Evolutionary conservation across 2,797 vertebrate species (phyloP), one percentile per base, ranked within the genome.

Genomic region (Cyclopterus lumpus): DNA sequence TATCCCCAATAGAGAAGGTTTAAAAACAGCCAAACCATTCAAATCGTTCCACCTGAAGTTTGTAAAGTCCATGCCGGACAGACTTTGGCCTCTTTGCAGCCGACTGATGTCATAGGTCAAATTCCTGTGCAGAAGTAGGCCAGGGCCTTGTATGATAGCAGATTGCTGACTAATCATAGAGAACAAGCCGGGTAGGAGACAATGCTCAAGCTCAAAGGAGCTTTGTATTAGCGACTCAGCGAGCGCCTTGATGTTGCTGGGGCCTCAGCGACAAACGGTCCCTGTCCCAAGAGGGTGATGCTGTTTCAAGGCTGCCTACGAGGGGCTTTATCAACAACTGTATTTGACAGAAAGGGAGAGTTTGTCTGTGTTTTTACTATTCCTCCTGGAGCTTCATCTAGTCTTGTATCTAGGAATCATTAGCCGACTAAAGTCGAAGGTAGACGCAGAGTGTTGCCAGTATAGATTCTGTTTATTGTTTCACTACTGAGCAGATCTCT

Each of bases 61-160:
- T 87, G 84, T 82, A 83, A 87, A 74, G 77, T 82, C 85, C 53
- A 48, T 65, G 80, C 62, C 32, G 82, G 75, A 83, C 85, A 94
- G 92, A 94, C 91, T 93, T 93, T 93, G 91, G 86, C 91, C 91
- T 91, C 89, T 89, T 89, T 89, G 89, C 89, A 78, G 86, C 91
- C 90, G 89, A 83, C 91, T 93, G 94, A 94, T 94, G 95, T 95
- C 95, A 95, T 92, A 93, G 95, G 94, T 95, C 91, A 85, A 94
- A 96, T 95, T 95, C 94, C 92, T 91, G 79, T 63, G 80, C 77
- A 91, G 92, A 95, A 94, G 88, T 93, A 93, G 93, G 93, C 90
- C 92, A 91, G 87, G 79, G 88, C 91, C 82, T 82, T 91, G 89
- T 93, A 88, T 82, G 93, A 93, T 91, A 94, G 89, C 89, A 90